Evolutionary conservation across 2,888 invertebrate species (phyloP).

Genomic region (Limnephilus rhombicus): DNA sequence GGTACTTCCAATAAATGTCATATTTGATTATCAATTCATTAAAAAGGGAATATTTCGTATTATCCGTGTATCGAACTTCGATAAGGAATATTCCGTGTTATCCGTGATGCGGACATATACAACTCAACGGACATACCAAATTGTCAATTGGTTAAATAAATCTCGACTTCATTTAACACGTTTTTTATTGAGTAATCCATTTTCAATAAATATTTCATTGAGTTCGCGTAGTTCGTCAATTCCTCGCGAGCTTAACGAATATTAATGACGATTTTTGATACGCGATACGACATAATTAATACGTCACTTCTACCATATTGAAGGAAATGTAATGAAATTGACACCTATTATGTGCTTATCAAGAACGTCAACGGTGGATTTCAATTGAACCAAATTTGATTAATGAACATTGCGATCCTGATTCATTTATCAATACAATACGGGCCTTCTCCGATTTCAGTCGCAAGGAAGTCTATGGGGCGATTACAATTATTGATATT

Average conservation of each 20-base stretch:
- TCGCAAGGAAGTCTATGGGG: background rate
- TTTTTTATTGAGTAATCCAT: slow-evolving; percentile 25
- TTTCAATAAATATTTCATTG: slow-evolving; percentile 21
- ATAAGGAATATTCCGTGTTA: no score
- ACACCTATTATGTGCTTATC: slow-evolving; percentile 57
- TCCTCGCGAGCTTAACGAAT: slow-evolving; percentile 40
- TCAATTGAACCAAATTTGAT: slow-evolving; percentile 59
- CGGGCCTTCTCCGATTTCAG: slow-evolving; percentile 23
- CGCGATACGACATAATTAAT: slow-evolving; percentile 54
- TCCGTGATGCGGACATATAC: no score
- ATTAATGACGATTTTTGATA: slow-evolving; percentile 46
- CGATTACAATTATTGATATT: background rate
- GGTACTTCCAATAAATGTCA: no score
- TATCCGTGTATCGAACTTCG: no score
- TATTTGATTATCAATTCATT: no score
- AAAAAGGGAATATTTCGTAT: no score
- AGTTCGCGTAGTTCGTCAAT: background rate
- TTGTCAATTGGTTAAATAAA: background rate
- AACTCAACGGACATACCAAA: no score
- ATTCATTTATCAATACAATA: slow-evolving; percentile 27
- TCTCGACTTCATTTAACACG: background rate
- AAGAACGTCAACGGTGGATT: slow-evolving; percentile 45
- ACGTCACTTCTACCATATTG: slow-evolving; percentile 52
- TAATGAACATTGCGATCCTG: slow-evolving; percentile 47
- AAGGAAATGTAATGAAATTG: slow-evolving; percentile 57